These are phyloP conservation scores for Spicauda simplicius DNA, from an alignment of 2,888 invertebrate species.

Conservation along the genomic window DNA sequence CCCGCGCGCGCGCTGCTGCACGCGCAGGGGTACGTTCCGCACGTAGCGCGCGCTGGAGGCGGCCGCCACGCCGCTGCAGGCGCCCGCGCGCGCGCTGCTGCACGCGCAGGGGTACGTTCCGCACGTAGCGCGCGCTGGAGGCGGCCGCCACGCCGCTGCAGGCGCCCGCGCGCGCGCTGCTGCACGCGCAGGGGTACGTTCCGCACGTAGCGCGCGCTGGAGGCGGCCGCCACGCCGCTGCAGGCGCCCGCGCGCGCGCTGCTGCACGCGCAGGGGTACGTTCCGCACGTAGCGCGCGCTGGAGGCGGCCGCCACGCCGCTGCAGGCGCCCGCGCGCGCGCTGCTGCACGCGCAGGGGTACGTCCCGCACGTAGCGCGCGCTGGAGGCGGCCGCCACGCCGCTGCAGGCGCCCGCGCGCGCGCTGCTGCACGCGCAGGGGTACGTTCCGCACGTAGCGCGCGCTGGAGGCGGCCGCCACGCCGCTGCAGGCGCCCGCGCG, in stretches of 20 bases:
- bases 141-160: constrained; percentile 44
- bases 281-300: no score
- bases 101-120: constrained; percentile 40
- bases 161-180: constrained; percentile 45
- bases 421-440: no score
- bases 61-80: constrained; percentile 45
- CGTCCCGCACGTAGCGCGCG: no score
- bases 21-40: constrained; percentile 33
- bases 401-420: no score
- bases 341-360: no score
- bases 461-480: no score
- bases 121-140: constrained; percentile 40
- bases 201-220: constrained; percentile 39
- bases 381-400: no score
- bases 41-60: constrained; percentile 41
- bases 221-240: constrained; percentile 40
- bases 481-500: no score
- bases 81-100: constrained; percentile 45
- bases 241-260: constrained; percentile 46
- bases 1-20: constrained; percentile 48
- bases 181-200: constrained; percentile 42
- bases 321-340: no score
- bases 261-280: constrained; percentile 45
- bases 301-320: no score
- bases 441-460: no score